A percentile compares a stretch with the other conserved stretches of the same genome.
phyloP scores from a whole-genome alignment of 92 coral and sea anemone species.

The Porites divaricata region DNA sequence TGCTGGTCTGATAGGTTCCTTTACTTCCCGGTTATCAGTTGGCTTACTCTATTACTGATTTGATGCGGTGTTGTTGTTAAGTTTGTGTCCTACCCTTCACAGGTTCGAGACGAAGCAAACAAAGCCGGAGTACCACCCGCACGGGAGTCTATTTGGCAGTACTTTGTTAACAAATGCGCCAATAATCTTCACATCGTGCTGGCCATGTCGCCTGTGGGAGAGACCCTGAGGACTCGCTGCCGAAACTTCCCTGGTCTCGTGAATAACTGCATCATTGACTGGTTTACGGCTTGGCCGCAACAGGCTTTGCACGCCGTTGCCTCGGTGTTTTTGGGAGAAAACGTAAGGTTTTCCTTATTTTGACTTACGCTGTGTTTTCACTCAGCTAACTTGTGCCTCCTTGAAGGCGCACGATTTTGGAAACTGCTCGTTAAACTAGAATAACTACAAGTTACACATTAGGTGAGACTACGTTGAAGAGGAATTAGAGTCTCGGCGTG shows the following conservation, averaged over 20 bases:
- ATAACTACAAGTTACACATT: too few relatives aligned
- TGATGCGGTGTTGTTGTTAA: background rate
- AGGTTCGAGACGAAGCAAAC: constrained; percentile 98
- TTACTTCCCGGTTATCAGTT: background rate
- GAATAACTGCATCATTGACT: constrained; percentile 98
- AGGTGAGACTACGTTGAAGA: too few relatives aligned
- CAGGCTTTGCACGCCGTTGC: constrained; percentile 99
- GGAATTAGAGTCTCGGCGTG: too few relatives aligned
- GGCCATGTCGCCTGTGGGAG: constrained; percentile 99
- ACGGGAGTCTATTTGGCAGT: constrained; percentile 99
- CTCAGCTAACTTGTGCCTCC: background rate
- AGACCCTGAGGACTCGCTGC: constrained; percentile 95
- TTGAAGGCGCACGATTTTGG: background rate
- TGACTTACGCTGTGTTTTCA: background rate
- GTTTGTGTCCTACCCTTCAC: background rate
- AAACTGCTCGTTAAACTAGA: background rate
- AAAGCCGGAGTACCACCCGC: constrained; percentile 98
- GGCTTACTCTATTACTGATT: background rate
- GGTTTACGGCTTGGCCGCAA: constrained; percentile 99
- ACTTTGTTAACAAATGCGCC: constrained; percentile 94
- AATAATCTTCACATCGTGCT: constrained; percentile 96
- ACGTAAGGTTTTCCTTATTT: constrained; percentile 59
- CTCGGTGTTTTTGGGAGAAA: constrained; percentile 95
- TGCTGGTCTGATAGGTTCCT: background rate
- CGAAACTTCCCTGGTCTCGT: constrained; percentile 99